These are phyloP conservation scores for Dipodomys stephensi DNA, from an alignment of 2,113 vertebrate species.

Conservation along the genomic window DNA sequence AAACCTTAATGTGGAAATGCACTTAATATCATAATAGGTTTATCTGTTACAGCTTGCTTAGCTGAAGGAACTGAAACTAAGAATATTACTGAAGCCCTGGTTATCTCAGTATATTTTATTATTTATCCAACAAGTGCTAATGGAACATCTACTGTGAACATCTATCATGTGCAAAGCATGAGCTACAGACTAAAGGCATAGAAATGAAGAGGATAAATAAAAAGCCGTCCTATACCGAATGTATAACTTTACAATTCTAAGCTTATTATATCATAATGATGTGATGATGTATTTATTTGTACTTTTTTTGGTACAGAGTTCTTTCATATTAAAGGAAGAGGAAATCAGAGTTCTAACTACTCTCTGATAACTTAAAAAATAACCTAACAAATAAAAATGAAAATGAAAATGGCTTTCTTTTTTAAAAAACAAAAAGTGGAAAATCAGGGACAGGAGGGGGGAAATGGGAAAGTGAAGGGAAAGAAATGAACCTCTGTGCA, in stretches of 20 bases:
- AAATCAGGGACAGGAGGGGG: background rate
- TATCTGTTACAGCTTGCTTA: background rate
- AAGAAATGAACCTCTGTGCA: no score
- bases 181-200: background rate
- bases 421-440: background rate
- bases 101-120: slow-evolving; percentile 30
- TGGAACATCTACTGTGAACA: background rate
- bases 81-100: slow-evolving; percentile 27
- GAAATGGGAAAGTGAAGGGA: no score
- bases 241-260: slow-evolving; percentile 34
- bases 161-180: background rate
- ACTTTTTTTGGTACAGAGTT: background rate
- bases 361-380: slow-evolving; percentile 16
- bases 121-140: slow-evolving; percentile 31
- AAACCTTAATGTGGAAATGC: slow-evolving; percentile 27
- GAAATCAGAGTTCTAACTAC: background rate
- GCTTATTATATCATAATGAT: background rate
- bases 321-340: slow-evolving; percentile 51
- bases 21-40: slow-evolving; percentile 7
- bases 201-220: slow-evolving; percentile 7
- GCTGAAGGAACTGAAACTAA: slow-evolving; percentile 30
- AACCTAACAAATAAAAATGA: slow-evolving; percentile 4
- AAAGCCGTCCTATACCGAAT: background rate
- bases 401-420: slow-evolving; percentile 47
- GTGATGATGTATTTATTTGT: background rate